Percentiles rank a stretch among this genome's conserved stretches.
phyloP scores from a whole-genome alignment of 2,797 vertebrate species.

The Amniataba percoides region DNA sequence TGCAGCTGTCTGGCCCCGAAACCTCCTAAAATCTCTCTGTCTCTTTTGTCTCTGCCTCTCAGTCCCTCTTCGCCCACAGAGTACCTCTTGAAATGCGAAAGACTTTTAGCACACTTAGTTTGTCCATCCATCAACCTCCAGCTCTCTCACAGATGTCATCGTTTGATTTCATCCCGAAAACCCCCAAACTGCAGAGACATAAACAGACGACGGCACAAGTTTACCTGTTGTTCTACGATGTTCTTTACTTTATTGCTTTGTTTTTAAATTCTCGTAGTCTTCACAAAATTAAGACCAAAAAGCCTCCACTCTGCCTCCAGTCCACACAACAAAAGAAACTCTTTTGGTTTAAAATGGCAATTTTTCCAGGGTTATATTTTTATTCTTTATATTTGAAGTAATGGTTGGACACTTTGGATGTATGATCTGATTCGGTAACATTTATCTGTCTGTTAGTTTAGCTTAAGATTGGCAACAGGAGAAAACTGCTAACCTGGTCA shows the following conservation, averaged over 20 bases:
- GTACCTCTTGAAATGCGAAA: constrained; percentile 18
- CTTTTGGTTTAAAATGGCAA: too few relatives aligned
- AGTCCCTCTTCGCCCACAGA: constrained; percentile 10
- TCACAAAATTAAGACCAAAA: not conserved
- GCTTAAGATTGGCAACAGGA: not conserved
- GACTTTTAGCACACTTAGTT: constrained; percentile 1
- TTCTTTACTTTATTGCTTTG: not conserved
- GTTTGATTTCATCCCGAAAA: constrained; percentile 2
- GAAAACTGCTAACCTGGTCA: not conserved
- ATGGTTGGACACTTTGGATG: not conserved
- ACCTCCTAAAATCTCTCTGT: constrained; percentile 58
- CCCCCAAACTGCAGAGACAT: not conserved
- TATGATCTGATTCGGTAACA: not conserved
- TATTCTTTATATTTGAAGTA: not conserved
- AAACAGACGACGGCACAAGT: not conserved
- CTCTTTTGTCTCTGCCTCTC: constrained; percentile 37
- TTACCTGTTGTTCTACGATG: not conserved
- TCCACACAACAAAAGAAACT: too few relatives aligned
- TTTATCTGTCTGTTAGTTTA: not conserved
- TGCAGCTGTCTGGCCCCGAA: constrained; percentile 51
- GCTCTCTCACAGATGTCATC: not conserved
- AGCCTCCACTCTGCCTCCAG: too few relatives aligned
- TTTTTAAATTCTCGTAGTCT: not conserved
- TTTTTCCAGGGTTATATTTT: too few relatives aligned
- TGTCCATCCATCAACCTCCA: constrained; percentile 1